Base-by-base conservation (phyloP, 2,113 vertebrate species). In the Ophthalmolycus amberensis region DNA sequence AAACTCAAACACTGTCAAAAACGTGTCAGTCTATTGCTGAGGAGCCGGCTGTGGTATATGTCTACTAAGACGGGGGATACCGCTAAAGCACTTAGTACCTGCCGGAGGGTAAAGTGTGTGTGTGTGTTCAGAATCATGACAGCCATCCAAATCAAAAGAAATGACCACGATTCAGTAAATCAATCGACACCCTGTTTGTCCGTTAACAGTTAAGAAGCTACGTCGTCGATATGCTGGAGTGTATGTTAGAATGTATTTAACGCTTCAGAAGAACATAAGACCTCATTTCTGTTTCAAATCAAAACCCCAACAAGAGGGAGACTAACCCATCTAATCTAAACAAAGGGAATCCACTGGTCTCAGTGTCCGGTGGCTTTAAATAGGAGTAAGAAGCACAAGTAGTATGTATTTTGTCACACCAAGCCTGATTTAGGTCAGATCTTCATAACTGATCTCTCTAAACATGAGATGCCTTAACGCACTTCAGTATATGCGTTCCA, bases 401-500 rank as follows among this genome's bases (percentile, higher is more conserved):
- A 12, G 6, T 20, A 15, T 69, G 12, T 59, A 11, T 66, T 71
- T 34, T 79, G 3, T 32, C 18, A 22, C 20, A 42, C 40, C 25
- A 4, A 32, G 2, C 40, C 50, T 40, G 20, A 63, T n/a, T 62
- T 63, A 34, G 38, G n/a, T 68, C 37, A 69, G 18, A 29, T 37
- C 32, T 62, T 48, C 3, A 48, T 42, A 22, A n/a, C 40, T 71
- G 38, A 77, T 54, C 42, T 58, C 40, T 22, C 4, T 67, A 40
- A 75, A 85, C n/a, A 69, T 73, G 20, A 81, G 65, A 84, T 80
- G 77, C 86, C 86, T 92, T 88, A 89, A 85, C 80, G 70, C 85
- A 75, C 80, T 78, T 27, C 71, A 37, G 18, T 62, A 52, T 50
- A 48, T 67, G 14, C 14, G 25, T 25, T 42, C 65, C 46, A 44